Evolutionary conservation across 2,113 vertebrate genomes (phyloP), one percentile per base, ranked within the genome.

Genomic region (Emydura subglobosa): DNA sequence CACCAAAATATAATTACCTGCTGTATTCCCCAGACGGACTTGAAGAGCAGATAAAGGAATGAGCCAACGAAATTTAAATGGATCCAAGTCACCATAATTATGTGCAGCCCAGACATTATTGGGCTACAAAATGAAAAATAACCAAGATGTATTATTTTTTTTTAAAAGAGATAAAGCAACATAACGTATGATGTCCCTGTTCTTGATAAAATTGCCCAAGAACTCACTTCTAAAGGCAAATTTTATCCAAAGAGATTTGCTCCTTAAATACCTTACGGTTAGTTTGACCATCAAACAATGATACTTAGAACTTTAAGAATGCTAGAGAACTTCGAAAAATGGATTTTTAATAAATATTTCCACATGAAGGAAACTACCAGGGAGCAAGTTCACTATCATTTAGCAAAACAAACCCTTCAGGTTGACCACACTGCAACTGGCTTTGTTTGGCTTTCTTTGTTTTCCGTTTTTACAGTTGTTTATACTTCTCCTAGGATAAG

Each of bases 1-100:
- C 39, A 39, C 39, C 39, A 39, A 39, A 57, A 51, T 68, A 51
- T 6, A 85, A 17, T 97, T 98, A 99, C 99, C 99, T 99, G 99
- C 99, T 91, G 99, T 96, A 94, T 99, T 99, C 87, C 99, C 99
- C 95, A 99, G 96, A 80, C 99, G 97, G 96, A 99, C 99, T 92
- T 99, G 99, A 97, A 99, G 99, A 1, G 99, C 99, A 1, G 99
- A 99, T 95, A 99, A 98, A 74, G 99, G 99, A 97, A 99, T 99
- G 96, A 99, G 94, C 99, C 99, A 99, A 74, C 99, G 99, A 97
- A 99, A 99, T 96, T 99, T 99, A 94, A 99, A 99, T 0, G 98
- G 98, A 96, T 99, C 99, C 91, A 98, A 92, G 93, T 99, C 99
- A 44, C 98, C 98, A 3, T 99, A 98, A 97, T 96, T 98, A 92